Conservation (phyloP, 1,140 invertebrate genomes). For the Sycophaga agraensis region DNA sequence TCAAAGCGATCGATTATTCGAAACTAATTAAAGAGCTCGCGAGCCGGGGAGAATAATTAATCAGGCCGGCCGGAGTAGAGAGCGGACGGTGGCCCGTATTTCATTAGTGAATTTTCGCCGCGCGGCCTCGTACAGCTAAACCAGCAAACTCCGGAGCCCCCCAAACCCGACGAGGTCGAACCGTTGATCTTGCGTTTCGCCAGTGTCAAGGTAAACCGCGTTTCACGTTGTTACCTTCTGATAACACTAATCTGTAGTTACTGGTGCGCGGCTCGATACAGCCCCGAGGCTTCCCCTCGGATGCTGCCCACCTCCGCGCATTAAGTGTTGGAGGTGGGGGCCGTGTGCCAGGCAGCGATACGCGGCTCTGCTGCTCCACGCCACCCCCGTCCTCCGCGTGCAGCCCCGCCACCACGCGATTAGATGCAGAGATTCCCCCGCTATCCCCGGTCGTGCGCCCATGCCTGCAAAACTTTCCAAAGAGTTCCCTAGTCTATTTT, state of each 20-base stretch:
- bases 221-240: conserved; percentile 50
- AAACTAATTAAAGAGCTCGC: conserved; percentile 8
- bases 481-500: too few species aligned
- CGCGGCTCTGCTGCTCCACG: neutral
- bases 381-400: neutral
- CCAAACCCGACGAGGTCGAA: too few species aligned
- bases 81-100: conserved; percentile 4
- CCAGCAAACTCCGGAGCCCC: conserved; percentile 19
- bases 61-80: conserved; percentile 9
- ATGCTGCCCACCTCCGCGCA: neutral
- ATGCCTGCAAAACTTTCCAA: neutral
- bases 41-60: conserved; percentile 16
- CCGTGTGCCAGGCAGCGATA: conserved; percentile 13
- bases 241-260: conserved; percentile 56
- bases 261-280: conserved; percentile 33
- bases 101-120: conserved; percentile 24
- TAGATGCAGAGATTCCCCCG: too few species aligned
- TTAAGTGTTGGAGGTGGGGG: conserved; percentile 2
- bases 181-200: conserved; percentile 42
- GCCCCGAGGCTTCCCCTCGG: conserved; percentile 1
- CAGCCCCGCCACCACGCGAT: neutral
- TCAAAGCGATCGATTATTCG: conserved; percentile 5
- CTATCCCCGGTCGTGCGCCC: too few species aligned
- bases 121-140: conserved; percentile 7
- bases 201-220: conserved; percentile 54